These are phyloP conservation scores for Pituophis catenifer DNA, from an alignment of 2,113 vertebrate species.

Conservation along the genomic window DNA sequence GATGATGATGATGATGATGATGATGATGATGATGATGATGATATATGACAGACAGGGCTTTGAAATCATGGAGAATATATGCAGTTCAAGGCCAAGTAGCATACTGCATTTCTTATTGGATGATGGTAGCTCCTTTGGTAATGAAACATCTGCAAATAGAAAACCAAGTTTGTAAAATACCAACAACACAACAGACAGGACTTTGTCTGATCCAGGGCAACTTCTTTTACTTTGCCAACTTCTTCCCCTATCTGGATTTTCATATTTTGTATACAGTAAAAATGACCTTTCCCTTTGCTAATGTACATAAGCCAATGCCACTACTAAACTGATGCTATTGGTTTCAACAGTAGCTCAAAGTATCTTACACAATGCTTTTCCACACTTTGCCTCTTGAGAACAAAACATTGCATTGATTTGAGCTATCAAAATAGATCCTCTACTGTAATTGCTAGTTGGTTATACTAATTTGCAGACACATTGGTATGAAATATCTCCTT, in stretches of 20 bases:
- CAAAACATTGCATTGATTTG: neutral
- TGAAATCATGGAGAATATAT: neutral
- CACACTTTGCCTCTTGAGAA: neutral
- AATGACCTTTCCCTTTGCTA: neutral
- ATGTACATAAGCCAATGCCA: neutral
- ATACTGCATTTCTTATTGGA: neutral
- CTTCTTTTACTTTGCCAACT: neutral
- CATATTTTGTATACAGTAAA: neutral
- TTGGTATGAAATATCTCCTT: neutral
- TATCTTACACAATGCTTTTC: neutral
- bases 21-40: neutral
- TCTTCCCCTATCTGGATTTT: neutral
- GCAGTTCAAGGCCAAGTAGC: neutral
- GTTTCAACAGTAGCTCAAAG: neutral
- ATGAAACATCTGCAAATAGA: neutral
- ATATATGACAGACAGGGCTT: neutral
- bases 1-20: no score
- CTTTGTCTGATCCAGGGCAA: neutral
- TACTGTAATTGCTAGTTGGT: neutral
- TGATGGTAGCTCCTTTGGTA: neutral
- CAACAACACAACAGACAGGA: neutral
- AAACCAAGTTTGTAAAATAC: neutral
- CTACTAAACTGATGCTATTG: neutral
- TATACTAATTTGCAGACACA: neutral
- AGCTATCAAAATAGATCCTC: neutral